These are phyloP conservation scores for Brachypterus glaber DNA, from an alignment of 2,888 invertebrate species.

Conservation along the genomic window DNA sequence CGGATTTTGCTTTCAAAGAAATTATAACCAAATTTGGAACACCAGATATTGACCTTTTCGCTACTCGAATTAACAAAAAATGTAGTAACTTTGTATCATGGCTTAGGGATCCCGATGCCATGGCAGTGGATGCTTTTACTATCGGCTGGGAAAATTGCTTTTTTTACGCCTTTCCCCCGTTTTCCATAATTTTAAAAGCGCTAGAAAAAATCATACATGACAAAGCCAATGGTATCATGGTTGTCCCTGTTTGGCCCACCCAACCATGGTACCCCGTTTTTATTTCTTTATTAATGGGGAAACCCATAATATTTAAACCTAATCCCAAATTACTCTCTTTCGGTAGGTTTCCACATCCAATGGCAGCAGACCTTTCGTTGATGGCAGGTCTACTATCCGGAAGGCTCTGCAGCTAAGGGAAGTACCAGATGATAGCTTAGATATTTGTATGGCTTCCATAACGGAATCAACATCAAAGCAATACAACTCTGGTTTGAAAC, in stretches of 20 bases:
- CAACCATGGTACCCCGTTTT: constrained; percentile 8
- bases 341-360: constrained; percentile 9
- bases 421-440: constrained; percentile 7
- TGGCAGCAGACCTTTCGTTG: constrained; percentile 14
- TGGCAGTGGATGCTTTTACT: constrained; percentile 2
- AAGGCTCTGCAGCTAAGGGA: constrained; percentile 9
- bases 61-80: constrained; percentile 9
- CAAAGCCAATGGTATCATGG: too few relatives aligned
- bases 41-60: constrained; percentile 9
- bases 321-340: constrained; percentile 9
- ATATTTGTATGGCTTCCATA: constrained; percentile 13
- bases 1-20: constrained; percentile 1
- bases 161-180: constrained; percentile 13
- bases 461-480: not conserved
- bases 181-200: constrained; percentile 5
- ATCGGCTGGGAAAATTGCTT: constrained; percentile 2
- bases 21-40: constrained; percentile 3
- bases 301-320: constrained; percentile 8
- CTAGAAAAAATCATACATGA: constrained; percentile 4
- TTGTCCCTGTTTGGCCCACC: constrained; percentile 3
- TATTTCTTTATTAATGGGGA: constrained; percentile 7
- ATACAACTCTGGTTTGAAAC: not conserved
- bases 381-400: constrained; percentile 17
- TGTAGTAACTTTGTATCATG: constrained; percentile 8
- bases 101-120: constrained; percentile 9